Evolutionary conservation across 2,113 vertebrate genomes (phyloP).

Genomic region (Poeciliopsis occidentalis): DNA sequence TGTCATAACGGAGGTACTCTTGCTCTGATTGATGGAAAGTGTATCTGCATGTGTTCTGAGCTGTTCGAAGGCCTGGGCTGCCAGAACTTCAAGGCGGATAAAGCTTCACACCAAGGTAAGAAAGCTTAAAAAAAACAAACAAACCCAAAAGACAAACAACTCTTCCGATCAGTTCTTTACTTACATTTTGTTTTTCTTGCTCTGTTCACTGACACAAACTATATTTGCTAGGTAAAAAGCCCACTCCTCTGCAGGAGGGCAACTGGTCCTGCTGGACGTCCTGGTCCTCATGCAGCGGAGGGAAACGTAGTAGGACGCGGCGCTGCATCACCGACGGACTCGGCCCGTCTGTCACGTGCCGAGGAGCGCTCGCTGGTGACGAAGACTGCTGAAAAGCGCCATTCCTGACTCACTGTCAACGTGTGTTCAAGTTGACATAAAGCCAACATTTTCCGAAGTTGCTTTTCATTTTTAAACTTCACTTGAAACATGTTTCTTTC

Average conservation of each 20-base stretch:
- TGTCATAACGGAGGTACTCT: constrained; percentile 87
- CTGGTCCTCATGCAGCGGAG: constrained; percentile 72
- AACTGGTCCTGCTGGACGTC: constrained; percentile 84
- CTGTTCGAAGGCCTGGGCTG: constrained; percentile 83
- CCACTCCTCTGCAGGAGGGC: constrained; percentile 64
- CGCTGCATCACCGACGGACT: constrained; percentile 72
- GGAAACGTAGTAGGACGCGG: constrained; percentile 69
- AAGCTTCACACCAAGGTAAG: constrained; percentile 17
- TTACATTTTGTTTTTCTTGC: neutral
- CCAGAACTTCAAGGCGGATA: constrained; percentile 71
- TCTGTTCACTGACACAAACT: neutral
- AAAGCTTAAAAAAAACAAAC: neutral
- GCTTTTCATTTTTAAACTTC: neutral
- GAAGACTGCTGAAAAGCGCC: constrained; percentile 69
- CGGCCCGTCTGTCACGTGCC: constrained; percentile 63
- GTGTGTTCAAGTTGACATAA: neutral
- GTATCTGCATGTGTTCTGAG: constrained; percentile 81
- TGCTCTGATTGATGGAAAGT: constrained; percentile 84
- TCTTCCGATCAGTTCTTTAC: neutral
- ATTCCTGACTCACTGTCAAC: neutral
- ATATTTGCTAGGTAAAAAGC: constrained; percentile 29
- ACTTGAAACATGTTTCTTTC: neutral
- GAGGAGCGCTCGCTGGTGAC: constrained; percentile 69
- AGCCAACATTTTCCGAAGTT: neutral
- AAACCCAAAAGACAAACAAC: neutral